These are phyloP conservation scores for Artemia sinica DNA, from an alignment of 2,888 invertebrate species.

Conservation along the genomic window DNA sequence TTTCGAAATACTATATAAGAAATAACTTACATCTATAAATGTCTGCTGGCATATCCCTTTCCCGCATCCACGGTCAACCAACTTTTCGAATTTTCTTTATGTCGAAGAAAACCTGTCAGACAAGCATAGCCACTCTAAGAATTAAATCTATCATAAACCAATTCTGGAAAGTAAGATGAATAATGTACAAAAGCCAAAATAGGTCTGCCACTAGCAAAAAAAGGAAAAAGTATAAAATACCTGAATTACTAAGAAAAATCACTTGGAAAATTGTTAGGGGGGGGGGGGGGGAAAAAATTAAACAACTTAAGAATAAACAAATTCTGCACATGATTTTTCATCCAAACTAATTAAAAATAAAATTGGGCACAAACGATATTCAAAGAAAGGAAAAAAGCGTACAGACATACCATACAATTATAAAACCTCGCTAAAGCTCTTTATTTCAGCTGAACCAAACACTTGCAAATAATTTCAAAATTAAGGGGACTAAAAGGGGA, in stretches of 20 bases:
- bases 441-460: too few relatives aligned
- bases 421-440: too few relatives aligned
- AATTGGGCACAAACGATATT: neutral
- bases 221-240: too few relatives aligned
- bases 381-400: neutral
- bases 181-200: too few relatives aligned
- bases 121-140: slow-evolving; percentile 57
- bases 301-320: too few relatives aligned
- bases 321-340: neutral
- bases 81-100: slow-evolving; percentile 72
- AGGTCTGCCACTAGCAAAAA: too few relatives aligned
- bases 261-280: too few relatives aligned
- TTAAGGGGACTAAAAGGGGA: too few relatives aligned
- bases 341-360: neutral
- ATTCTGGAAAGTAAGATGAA: too few relatives aligned
- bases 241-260: too few relatives aligned
- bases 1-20: slow-evolving; percentile 17
- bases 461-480: too few relatives aligned
- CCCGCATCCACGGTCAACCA: slow-evolving; percentile 67
- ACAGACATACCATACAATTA: neutral
- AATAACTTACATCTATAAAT: slow-evolving; percentile 39
- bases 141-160: slow-evolving; percentile 17
- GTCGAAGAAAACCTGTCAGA: slow-evolving; percentile 83
- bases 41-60: slow-evolving; percentile 70
- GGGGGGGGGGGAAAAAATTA: too few relatives aligned